phyloP scores from a whole-genome alignment of 2,113 vertebrate genomes.

The Callocephalon fimbriatum region DNA sequence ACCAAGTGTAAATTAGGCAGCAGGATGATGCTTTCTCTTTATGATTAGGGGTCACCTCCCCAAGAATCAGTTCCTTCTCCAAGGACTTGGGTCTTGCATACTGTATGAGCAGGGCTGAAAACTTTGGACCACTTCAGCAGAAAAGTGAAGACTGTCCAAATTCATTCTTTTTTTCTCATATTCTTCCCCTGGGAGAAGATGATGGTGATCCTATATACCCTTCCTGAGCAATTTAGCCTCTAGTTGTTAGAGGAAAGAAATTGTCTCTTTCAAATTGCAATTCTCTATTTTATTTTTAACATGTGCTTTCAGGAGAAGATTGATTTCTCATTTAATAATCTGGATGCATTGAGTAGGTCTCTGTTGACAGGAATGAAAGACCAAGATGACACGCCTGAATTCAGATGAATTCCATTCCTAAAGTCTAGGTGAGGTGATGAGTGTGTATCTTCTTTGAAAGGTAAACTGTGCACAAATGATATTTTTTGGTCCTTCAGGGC shows the following conservation, averaged over 20 bases:
- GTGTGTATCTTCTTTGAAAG: background rate
- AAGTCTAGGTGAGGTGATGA: background rate
- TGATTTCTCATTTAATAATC: background rate
- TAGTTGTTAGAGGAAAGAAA: background rate
- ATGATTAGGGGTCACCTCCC: background rate
- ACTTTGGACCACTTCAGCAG: background rate
- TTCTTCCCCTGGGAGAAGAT: background rate
- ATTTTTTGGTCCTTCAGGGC: background rate
- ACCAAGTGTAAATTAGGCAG: background rate
- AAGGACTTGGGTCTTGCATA: background rate
- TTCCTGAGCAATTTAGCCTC: background rate
- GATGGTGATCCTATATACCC: background rate
- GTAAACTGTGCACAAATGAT: background rate
- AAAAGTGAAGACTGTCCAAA: background rate
- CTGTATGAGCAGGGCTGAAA: background rate
- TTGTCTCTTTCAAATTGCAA: background rate
- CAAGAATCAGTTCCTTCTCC: background rate
- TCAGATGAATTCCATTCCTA: background rate
- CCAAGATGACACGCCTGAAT: background rate
- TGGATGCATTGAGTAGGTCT: background rate
- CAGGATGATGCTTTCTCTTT: background rate
- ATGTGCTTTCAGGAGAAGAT: background rate
- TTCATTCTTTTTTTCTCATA: background rate
- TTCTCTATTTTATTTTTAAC: background rate
- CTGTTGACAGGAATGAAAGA: background rate